These are phyloP conservation scores for Leptoteleia sp. DNA, from an alignment of 1,140 invertebrate genomes.

Conservation along the genomic window DNA sequence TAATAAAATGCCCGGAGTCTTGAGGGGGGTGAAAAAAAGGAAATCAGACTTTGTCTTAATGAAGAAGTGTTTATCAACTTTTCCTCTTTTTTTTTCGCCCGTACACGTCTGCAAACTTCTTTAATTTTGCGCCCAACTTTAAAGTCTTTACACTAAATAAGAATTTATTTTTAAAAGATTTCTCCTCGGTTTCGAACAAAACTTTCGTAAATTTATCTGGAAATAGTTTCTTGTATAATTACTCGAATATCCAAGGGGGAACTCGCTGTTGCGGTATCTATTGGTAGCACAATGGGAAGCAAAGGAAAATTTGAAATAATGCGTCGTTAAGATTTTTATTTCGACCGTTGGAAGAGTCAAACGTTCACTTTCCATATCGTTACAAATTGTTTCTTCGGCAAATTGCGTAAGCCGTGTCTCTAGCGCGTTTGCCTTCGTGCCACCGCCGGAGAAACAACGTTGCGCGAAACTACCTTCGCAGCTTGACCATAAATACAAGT, in stretches of 20 bases:
- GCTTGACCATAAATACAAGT: slow-evolving; percentile 25
- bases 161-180: slow-evolving; percentile 36
- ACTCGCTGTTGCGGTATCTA: background rate
- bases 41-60: slow-evolving; percentile 28
- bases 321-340: no score
- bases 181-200: slow-evolving; percentile 7
- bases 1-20: slow-evolving; percentile 16
- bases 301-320: no score
- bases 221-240: slow-evolving; percentile 26
- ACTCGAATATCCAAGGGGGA: background rate
- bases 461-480: slow-evolving; percentile 17
- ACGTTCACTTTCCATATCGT: no score
- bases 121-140: slow-evolving; percentile 34
- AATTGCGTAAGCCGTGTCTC: slow-evolving; percentile 16
- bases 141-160: slow-evolving; percentile 31
- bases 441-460: slow-evolving; percentile 21
- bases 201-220: slow-evolving; percentile 13
- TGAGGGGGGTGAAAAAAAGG: slow-evolving; percentile 8
- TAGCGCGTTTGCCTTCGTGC: no score
- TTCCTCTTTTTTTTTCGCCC: slow-evolving; percentile 24
- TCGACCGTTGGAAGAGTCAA: no score
- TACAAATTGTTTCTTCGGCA: background rate
- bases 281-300: background rate
- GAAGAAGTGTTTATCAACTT: slow-evolving; percentile 38
- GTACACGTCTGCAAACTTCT: slow-evolving; percentile 16